Evolutionary conservation across 2,113 vertebrate species (phyloP), one percentile per base, ranked within the genome.

Genomic region (Eulemur macaco): DNA sequence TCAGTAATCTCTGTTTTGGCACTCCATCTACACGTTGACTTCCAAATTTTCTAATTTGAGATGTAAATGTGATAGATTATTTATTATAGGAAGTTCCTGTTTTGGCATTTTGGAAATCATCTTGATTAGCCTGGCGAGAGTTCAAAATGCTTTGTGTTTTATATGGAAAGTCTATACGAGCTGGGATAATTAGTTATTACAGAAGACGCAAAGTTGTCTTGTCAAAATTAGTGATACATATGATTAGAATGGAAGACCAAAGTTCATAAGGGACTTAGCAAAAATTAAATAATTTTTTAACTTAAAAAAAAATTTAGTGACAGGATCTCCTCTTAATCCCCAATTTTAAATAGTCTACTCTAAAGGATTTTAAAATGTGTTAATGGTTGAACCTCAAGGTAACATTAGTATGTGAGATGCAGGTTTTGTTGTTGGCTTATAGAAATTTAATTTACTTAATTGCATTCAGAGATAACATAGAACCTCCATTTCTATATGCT

Each of bases 11-110:
- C 92, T 96, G 5, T 98, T 98, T 96, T 98, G 97, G 96, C 86
- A 15, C 91, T 45, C 94, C 73, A 45, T 18, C 0, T 63, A 73
- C 78, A n/a, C 10, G 63, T 86, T 98, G 97, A 96, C 97, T 98
- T 98, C 97, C 97, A 97, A 58, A 97, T 97, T 98, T 98, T 98
- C 95, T 94, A 97, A 97, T 98, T 98, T 96, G 97, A 97, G 97
- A 98, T 98, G 89, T 97, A 97, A 98, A 98, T 97, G 95, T 93
- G 93, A 89, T 97, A 97, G 97, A 92, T 97, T 98, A 98, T 98
- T 98, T 98, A 97, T 98, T 98, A 95, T 94, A 97, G 97, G 96
- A 98, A 98, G 95, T 98, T 98, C 95, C 94, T 98, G 93, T 15
- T 98, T 97, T 96, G 97, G 89, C 0, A 1, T 97, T 98, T 98